Evolutionary conservation across 2,888 invertebrate species (phyloP).

Genomic region (Drosophila quasianomalipes): DNA sequence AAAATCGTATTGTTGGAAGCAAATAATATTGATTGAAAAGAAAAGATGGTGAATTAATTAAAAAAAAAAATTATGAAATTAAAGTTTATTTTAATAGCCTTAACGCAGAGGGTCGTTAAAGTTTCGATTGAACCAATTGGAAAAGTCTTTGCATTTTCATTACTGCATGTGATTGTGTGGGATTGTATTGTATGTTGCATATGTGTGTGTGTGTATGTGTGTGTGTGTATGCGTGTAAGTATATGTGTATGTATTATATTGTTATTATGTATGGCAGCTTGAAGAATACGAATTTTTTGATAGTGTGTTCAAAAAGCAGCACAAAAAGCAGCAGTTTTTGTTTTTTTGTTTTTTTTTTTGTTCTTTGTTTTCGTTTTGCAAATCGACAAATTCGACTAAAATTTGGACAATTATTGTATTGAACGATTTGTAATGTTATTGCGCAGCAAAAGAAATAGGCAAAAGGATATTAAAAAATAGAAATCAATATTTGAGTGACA

Average conservation of each 20-base stretch:
- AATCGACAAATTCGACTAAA: slow-evolving; percentile 1
- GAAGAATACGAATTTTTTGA: slow-evolving; percentile 66
- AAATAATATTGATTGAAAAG: slow-evolving; percentile 15
- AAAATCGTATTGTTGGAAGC: slow-evolving; percentile 54
- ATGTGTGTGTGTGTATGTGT: slow-evolving; percentile 15
- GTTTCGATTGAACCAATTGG: slow-evolving; percentile 62
- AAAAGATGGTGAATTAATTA: slow-evolving; percentile 13
- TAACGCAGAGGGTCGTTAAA: slow-evolving; percentile 23
- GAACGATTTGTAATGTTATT: slow-evolving; percentile 10
- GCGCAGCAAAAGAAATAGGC: background rate
- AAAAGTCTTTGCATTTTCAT: slow-evolving; percentile 57
- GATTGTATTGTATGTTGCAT: slow-evolving; percentile 27
- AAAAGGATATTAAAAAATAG: slow-evolving; percentile 1
- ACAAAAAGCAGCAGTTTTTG: slow-evolving; percentile 39
- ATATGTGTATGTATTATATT: slow-evolving; percentile 37
- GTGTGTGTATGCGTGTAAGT: slow-evolving; percentile 18
- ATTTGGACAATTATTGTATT: slow-evolving; percentile 8
- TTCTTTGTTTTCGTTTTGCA: slow-evolving; percentile 2
- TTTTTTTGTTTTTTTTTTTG: background rate
- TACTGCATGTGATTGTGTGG: slow-evolving; percentile 45
- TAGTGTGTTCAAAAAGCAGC: slow-evolving; percentile 36
- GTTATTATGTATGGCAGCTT: slow-evolving; percentile 71
- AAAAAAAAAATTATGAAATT: slow-evolving; percentile 9
- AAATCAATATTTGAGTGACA: slow-evolving; percentile 28
- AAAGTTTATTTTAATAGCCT: slow-evolving; percentile 1